Percentiles rank a stretch among this genome's conserved stretches.
Conservation (phyloP, 1,140 invertebrate species). For the Drosophila trapezifrons region DNA sequence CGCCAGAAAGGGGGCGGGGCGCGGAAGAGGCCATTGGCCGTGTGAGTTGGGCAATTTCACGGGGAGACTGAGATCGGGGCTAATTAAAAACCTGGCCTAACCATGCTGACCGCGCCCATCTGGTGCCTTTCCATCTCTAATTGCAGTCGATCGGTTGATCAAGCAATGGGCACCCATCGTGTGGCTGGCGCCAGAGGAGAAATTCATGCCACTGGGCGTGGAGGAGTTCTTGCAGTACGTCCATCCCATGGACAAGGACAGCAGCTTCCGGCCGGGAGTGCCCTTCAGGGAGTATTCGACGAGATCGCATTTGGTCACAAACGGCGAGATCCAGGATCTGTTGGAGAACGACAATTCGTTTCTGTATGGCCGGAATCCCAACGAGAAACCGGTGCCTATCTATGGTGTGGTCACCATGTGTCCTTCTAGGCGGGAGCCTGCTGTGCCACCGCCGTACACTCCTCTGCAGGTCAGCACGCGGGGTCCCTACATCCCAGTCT, state of each 20-base stretch:
- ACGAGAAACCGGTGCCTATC: slow-evolving; percentile 85
- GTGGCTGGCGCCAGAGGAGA: slow-evolving; percentile 87
- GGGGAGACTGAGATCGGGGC: slow-evolving; percentile 14
- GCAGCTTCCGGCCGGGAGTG: slow-evolving; percentile 62
- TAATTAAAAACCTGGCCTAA: slow-evolving; percentile 54
- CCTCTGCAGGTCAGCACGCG: slow-evolving; percentile 52
- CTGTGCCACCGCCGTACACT: not conserved
- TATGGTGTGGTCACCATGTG: slow-evolving; percentile 86
- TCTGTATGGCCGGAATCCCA: slow-evolving; percentile 86
- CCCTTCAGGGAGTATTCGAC: slow-evolving; percentile 81
- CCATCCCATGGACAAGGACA: slow-evolving; percentile 83
- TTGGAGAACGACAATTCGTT: slow-evolving; percentile 86
- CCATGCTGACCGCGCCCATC: slow-evolving; percentile 29
- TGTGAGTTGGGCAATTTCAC: slow-evolving; percentile 53
- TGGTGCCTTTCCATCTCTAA: slow-evolving; percentile 30
- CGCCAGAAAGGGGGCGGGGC: slow-evolving; percentile 30
- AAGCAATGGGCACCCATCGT: slow-evolving; percentile 87
- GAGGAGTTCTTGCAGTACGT: slow-evolving; percentile 87
- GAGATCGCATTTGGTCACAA: slow-evolving; percentile 85
- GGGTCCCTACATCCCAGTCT: slow-evolving; percentile 73
- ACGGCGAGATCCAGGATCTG: slow-evolving; percentile 85
- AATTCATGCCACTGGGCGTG: slow-evolving; percentile 87
- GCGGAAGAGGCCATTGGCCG: slow-evolving; percentile 25
- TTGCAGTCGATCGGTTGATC: slow-evolving; percentile 85
- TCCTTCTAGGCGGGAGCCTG: slow-evolving; percentile 19